These are phyloP conservation scores for Rhagonycha lutea DNA, from an alignment of 2,888 invertebrate species.

Conservation along the genomic window DNA sequence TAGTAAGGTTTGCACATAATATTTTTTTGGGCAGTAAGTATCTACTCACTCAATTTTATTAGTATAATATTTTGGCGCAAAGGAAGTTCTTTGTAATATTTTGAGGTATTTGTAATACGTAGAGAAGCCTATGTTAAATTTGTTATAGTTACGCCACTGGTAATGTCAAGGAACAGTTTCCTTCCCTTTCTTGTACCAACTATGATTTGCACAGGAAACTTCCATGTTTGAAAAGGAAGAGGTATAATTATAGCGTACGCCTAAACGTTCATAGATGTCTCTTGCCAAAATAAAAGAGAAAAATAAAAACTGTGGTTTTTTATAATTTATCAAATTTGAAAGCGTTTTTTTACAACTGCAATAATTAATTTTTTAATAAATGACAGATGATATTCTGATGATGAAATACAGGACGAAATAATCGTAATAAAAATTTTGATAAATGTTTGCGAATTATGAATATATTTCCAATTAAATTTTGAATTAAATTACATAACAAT, in stretches of 20 bases:
- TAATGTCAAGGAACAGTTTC: neutral
- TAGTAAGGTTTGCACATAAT: too few species aligned
- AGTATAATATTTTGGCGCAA: too few species aligned
- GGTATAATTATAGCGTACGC: neutral
- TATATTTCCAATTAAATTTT: neutral
- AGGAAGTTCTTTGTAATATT: too few species aligned
- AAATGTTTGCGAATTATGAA: neutral
- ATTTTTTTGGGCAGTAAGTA: too few species aligned
- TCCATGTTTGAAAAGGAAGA: neutral
- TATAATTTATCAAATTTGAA: neutral
- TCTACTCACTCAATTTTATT: too few species aligned
- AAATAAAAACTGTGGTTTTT: neutral
- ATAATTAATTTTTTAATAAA: neutral
- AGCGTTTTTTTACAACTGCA: neutral
- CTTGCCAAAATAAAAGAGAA: neutral
- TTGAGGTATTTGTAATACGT: too few species aligned
- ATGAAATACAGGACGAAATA: neutral
- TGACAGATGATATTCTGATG: neutral
- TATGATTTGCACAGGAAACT: neutral
- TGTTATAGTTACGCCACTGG: neutral
- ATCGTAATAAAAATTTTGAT: neutral
- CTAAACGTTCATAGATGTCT: neutral
- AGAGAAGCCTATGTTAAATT: too few species aligned
- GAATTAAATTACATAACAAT: neutral
- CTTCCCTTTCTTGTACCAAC: too few species aligned